A percentile compares a stretch with the other conserved stretches of the same genome.
phyloP scores from a whole-genome alignment of 2,113 vertebrate genomes.

The Callorhinus ursinus region DNA sequence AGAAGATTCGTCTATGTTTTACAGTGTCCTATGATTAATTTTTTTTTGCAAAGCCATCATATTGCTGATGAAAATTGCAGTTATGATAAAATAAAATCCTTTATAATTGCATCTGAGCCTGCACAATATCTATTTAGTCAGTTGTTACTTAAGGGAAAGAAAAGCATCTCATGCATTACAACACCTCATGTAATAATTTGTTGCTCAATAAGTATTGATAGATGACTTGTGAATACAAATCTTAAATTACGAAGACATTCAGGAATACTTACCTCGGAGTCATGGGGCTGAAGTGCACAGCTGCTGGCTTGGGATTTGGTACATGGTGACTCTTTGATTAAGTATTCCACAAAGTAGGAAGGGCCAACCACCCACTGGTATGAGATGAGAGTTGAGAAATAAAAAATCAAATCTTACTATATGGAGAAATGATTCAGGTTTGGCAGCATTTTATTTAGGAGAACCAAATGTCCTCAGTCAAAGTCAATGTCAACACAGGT shows the following conservation, averaged over 20 bases:
- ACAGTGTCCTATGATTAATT: background rate
- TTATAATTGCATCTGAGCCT: background rate
- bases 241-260: background rate
- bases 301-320: background rate
- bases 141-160: background rate
- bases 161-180: background rate
- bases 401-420: background rate
- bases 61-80: background rate
- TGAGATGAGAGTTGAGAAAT: constrained; percentile 42
- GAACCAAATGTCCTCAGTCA: background rate
- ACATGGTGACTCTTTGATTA: constrained; percentile 82
- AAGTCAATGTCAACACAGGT: background rate
- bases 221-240: background rate
- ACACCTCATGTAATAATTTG: background rate
- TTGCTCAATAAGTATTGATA: background rate
- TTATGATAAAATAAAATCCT: background rate
- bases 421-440: background rate
- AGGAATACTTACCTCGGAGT: constrained; percentile 46
- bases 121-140: background rate
- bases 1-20: background rate
- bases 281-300: background rate
- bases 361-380: constrained; percentile 75
- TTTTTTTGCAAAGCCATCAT: background rate
- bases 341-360: constrained; percentile 80
- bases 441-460: background rate